phyloP scores from a whole-genome alignment of 2,888 invertebrate species.

The Corbicula japonica region DNA sequence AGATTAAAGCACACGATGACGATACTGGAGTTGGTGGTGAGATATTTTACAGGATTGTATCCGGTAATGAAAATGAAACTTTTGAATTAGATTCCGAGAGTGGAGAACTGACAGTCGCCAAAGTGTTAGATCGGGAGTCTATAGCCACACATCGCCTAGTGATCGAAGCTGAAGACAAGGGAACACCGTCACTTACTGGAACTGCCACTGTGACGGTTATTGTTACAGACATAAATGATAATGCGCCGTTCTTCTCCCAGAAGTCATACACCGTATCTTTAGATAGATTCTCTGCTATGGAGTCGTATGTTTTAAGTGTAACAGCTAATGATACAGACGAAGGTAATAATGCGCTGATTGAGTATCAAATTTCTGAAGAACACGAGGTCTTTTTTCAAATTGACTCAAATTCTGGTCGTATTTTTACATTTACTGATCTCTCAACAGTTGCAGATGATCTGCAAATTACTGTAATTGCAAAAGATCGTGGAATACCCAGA shows the following conservation, averaged over 20 bases:
- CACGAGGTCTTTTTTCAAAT: conserved; percentile 68
- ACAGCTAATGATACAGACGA: conserved; percentile 69
- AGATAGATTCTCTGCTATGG: conserved; percentile 45
- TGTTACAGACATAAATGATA: conserved; percentile 77
- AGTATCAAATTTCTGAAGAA: conserved; percentile 56
- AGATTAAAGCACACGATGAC: conserved; percentile 69
- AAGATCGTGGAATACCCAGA: conserved; percentile 69
- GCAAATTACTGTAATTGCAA: conserved; percentile 60
- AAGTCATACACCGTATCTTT: conserved; percentile 54
- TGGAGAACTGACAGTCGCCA: conserved; percentile 67
- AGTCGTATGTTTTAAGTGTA: conserved; percentile 53
- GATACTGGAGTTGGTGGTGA: conserved; percentile 71
- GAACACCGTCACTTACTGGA: conserved; percentile 55
- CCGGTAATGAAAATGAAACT: conserved; percentile 60
- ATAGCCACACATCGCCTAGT: conserved; percentile 42
- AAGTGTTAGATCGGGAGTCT: conserved; percentile 71
- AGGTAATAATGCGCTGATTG: conserved; percentile 60
- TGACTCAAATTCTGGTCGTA: conserved; percentile 57
- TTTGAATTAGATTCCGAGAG: conserved; percentile 63
- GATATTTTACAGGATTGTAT: conserved; percentile 65
- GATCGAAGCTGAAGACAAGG: conserved; percentile 70
- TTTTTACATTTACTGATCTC: conserved; percentile 62
- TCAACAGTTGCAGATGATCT: conserved; percentile 46
- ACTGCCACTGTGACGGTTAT: conserved; percentile 62
- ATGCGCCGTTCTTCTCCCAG: conserved; percentile 64